Conservation (phyloP, 2,888 invertebrate species). For the Drosophila limbata region DNA sequence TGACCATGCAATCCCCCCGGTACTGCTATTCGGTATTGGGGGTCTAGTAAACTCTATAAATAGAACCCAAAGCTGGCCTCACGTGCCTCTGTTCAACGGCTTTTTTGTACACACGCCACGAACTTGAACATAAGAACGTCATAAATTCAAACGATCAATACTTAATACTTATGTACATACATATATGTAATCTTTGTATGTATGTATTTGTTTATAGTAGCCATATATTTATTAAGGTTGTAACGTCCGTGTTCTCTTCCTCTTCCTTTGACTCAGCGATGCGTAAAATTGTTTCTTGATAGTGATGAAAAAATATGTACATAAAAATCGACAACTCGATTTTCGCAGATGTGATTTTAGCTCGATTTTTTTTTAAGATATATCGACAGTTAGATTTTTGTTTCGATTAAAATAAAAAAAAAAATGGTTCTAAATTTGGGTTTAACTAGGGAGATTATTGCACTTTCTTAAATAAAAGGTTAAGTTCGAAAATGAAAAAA, state of each 20-base stretch:
- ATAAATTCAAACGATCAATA: neutral
- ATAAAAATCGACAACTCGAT: no score
- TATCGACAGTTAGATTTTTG: no score
- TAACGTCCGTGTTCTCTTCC: neutral
- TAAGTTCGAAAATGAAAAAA: no score
- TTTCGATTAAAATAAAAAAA: no score
- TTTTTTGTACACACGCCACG: constrained; percentile 23
- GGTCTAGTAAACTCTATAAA: constrained; percentile 30
- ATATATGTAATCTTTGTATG: neutral
- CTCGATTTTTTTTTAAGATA: no score
- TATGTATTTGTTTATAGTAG: neutral
- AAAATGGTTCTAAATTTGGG: no score
- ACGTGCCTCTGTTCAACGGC: constrained; percentile 37
- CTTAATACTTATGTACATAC: neutral
- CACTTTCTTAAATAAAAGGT: no score
- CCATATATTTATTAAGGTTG: neutral
- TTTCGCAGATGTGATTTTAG: no score
- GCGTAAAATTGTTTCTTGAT: neutral
- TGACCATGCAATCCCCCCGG: constrained; percentile 19
- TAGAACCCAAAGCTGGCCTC: constrained; percentile 18
- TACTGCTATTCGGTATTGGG: constrained; percentile 1
- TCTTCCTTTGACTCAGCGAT: neutral
- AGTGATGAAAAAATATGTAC: no score
- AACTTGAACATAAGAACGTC: constrained; percentile 15
- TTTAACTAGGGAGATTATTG: no score